A percentile compares a stretch with the other conserved stretches of the same genome.
Conservation (phyloP, 2,888 invertebrate genomes). For the Acrocera orbiculus region DNA sequence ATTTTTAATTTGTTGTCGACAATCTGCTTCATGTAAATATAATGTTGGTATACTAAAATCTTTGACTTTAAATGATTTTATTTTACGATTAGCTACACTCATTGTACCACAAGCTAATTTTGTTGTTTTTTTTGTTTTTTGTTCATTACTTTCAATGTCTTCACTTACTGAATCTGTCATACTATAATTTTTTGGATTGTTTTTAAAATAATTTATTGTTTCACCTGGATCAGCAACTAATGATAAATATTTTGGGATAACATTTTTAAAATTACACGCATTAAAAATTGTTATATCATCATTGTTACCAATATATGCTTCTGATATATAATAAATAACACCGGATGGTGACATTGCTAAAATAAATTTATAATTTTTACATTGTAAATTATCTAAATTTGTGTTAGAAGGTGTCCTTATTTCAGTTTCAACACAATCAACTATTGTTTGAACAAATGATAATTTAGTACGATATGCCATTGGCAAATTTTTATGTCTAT, state of each 20-base stretch:
- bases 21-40: slow-evolving; percentile 20
- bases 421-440: slow-evolving; percentile 29
- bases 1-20: slow-evolving; percentile 24
- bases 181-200: neutral
- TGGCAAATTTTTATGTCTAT: slow-evolving; percentile 26
- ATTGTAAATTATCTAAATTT: slow-evolving; percentile 18
- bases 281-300: slow-evolving; percentile 28
- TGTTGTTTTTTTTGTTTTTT: slow-evolving; percentile 8
- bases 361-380: slow-evolving; percentile 26
- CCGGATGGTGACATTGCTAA: slow-evolving; percentile 26
- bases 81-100: slow-evolving; percentile 20
- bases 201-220: slow-evolving; percentile 15
- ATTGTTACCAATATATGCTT: slow-evolving; percentile 25
- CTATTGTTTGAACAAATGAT: slow-evolving; percentile 27
- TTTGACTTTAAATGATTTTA: slow-evolving; percentile 23
- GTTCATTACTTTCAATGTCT: slow-evolving; percentile 8
- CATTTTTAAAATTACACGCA: slow-evolving; percentile 22
- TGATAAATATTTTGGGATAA: slow-evolving; percentile 27
- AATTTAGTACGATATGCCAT: slow-evolving; percentile 24
- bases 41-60: slow-evolving; percentile 24
- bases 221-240: slow-evolving; percentile 28
- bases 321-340: slow-evolving; percentile 26
- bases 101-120: slow-evolving; percentile 13
- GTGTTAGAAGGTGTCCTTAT: slow-evolving; percentile 19
- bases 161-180: slow-evolving; percentile 17